These are phyloP conservation scores for Meles meles DNA, from an alignment of 2,113 vertebrate genomes.

Conservation along the genomic window DNA sequence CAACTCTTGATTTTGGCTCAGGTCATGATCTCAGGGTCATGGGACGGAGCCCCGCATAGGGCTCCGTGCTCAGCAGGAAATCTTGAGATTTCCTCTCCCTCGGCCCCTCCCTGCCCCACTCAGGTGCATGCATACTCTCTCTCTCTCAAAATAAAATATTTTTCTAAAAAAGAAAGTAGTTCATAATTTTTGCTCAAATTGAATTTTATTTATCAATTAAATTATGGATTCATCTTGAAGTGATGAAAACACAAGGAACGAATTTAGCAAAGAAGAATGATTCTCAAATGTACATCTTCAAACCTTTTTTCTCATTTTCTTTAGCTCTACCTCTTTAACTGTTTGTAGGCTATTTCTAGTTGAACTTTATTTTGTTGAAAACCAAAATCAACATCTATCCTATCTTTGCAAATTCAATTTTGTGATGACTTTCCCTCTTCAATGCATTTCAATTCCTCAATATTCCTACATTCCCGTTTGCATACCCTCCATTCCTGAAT, in stretches of 20 bases:
- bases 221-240: not conserved
- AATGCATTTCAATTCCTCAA: not conserved
- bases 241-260: not conserved
- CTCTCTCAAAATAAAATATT: not conserved
- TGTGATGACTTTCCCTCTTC: not conserved
- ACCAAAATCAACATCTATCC: not conserved
- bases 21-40: not conserved
- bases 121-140: not conserved
- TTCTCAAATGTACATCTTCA: not conserved
- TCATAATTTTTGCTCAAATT: conserved; percentile 18
- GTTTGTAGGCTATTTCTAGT: not conserved
- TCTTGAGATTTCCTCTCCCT: not conserved
- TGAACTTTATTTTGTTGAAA: conserved; percentile 16
- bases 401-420: conserved; percentile 6
- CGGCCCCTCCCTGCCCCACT: not conserved
- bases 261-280: not conserved
- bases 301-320: conserved; percentile 2
- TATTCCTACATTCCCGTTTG: not conserved
- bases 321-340: conserved; percentile 3
- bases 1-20: not conserved
- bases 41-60: not conserved
- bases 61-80: not conserved
- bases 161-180: not conserved
- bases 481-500: not conserved
- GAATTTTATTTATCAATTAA: conserved; percentile 6